Percentiles rank a stretch among this genome's conserved stretches.
Evolutionary conservation across 2,888 invertebrate species (phyloP).

Genomic region (Celastrina argiolus): DNA sequence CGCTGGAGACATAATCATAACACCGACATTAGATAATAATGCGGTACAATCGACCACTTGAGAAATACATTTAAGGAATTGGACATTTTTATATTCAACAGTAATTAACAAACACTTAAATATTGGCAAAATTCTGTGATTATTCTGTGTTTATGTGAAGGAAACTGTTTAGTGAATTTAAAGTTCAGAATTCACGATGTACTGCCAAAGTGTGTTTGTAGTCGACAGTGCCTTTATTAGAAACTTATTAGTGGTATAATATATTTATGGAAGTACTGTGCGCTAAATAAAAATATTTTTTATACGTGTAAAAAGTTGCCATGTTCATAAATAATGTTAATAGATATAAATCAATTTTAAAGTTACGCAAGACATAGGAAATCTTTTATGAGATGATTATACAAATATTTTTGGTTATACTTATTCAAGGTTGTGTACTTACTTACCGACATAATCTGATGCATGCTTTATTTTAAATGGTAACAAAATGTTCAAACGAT

Average conservation of each 20-base stretch:
- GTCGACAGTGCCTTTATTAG: conserved; percentile 76
- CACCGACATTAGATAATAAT: conserved; percentile 69
- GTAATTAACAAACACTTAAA: conserved; percentile 68
- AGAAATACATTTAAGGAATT: conserved; percentile 46
- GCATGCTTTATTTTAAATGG: conserved; percentile 30
- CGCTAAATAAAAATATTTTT: conserved; percentile 71
- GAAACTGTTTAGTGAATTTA: conserved; percentile 48
- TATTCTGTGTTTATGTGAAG: conserved; percentile 52
- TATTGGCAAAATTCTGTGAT: conserved; percentile 75
- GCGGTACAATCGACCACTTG: conserved; percentile 67
- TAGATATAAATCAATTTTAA: conserved; percentile 58
- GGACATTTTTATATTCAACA: conserved; percentile 60
- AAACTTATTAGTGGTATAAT: conserved; percentile 63
- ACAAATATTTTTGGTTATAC: conserved; percentile 29
- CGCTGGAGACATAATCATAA: conserved; percentile 87
- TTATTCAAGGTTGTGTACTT: conserved; percentile 74
- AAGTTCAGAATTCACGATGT: conserved; percentile 54
- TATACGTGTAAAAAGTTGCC: conserved; percentile 76
- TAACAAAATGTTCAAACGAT: conserved; percentile 38
- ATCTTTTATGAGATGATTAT: conserved; percentile 22
- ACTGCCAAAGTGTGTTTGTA: conserved; percentile 79
- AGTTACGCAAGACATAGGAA: conserved; percentile 30
- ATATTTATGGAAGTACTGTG: conserved; percentile 70
- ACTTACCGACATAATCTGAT: conserved; percentile 40
- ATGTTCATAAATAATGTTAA: conserved; percentile 54